Evolutionary conservation across 2,113 vertebrate genomes (phyloP), one percentile per base, ranked within the genome.

Genomic region (Prunella fulvescens): DNA sequence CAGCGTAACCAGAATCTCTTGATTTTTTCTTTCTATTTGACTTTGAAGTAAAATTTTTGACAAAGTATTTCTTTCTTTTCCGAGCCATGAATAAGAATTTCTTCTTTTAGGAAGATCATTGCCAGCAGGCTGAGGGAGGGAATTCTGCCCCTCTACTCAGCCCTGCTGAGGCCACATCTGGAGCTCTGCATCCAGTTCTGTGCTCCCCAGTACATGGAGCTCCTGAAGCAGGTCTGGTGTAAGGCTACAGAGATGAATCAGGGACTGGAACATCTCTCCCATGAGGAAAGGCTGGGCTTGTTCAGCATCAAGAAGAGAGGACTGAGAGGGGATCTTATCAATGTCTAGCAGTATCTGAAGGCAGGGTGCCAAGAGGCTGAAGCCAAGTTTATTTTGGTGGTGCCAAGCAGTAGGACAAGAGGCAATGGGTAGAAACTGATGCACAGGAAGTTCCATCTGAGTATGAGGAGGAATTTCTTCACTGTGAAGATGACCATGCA

Each of bases 121-220:
- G 10, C 25, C 6, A 8, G 29, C 54, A 90, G 40, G 4, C 12
- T 19, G 10, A 48, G 54, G 4, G 20, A 61, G 6, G 3, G 14
- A 14, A 47, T 61, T 4, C 20, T 47, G 11, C 8, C 39, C 23
- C 8, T 74, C 5, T 54, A 10, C 25, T 82, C 35, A 54, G 29
- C 17, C 28, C 39, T 60, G 1, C 0, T 29, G 39, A 29, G 3
- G 24, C 17, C 13, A 10, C 3, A 40, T 18, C 13, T 60, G 61
- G 13, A 45, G 11, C 25, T 7, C 19, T 40, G 16, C 5, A 19
- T 29, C 11, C 23, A 7, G 33, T 25, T 67, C n/a, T 47, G 28
- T 22, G 7, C 28, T 73, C 15, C 39, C 45, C n/a, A 24, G 47
- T 0, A 16, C 10, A 24, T 7, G 26, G 33, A 39, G 39, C 8